These are phyloP conservation scores for Hydra vulgaris DNA, from an alignment of 30 jellyfish, hydroid and myxozoan species.

Conservation along the genomic window DNA sequence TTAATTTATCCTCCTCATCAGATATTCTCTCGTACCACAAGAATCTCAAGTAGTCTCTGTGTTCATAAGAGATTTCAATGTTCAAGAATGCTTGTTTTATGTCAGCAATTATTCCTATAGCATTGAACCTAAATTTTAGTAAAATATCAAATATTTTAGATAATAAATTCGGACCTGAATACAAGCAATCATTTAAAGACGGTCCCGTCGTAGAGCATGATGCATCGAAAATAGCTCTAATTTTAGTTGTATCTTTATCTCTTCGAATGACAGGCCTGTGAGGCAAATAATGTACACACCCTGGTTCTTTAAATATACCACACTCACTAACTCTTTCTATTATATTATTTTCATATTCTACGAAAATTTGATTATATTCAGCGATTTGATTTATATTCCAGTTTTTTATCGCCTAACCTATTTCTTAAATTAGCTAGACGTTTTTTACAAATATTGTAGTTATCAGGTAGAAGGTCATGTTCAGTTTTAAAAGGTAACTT, in stretches of 20 bases:
- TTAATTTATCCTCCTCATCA: not conserved
- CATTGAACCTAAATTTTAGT: slow-evolving; percentile 1
- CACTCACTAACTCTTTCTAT: not conserved
- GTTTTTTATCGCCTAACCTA: not conserved
- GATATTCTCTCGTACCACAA: slow-evolving; percentile 5
- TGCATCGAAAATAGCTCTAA: not conserved
- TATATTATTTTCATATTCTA: not conserved
- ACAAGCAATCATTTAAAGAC: not conserved
- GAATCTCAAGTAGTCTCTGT: slow-evolving; percentile 6
- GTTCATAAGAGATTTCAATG: not conserved
- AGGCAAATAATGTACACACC: not conserved
- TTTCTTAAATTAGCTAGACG: not conserved
- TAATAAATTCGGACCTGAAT: slow-evolving; percentile 8
- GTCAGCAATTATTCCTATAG: not conserved
- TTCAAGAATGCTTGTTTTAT: not conserved
- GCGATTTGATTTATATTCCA: too few species aligned
- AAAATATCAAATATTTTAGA: not conserved
- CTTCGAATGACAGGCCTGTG: not conserved
- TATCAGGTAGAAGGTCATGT: slow-evolving; percentile 2
- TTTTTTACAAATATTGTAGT: not conserved
- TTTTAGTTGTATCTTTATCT: not conserved
- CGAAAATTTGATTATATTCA: too few species aligned
- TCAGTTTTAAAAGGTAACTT: not conserved
- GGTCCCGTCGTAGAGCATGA: slow-evolving; percentile 12
- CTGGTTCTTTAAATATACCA: slow-evolving; percentile 5